Percentiles rank a stretch among this genome's conserved stretches.
These are phyloP conservation scores for Aplysia californica DNA, from an alignment of 1,140 invertebrate species.

Conservation along the genomic window DNA sequence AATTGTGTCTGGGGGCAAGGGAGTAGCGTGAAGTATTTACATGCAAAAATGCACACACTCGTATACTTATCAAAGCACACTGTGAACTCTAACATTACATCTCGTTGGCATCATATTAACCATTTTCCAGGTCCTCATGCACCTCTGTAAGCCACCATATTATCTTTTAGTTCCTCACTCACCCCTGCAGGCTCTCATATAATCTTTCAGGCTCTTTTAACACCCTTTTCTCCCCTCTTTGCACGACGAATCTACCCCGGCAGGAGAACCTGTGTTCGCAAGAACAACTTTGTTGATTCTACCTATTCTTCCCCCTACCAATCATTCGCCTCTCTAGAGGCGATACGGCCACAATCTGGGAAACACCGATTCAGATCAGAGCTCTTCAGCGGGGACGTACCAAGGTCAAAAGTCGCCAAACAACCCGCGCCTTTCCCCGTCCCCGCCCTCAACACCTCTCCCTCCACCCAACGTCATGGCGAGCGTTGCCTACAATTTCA, in stretches of 20 bases:
- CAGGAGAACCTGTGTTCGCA: background rate
- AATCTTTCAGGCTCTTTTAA: too few species aligned
- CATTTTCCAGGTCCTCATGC: too few species aligned
- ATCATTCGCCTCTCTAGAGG: background rate
- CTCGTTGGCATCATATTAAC: too few species aligned
- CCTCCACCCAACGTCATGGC: constrained; percentile 26
- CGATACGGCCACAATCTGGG: background rate
- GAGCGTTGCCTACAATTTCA: constrained; percentile 45
- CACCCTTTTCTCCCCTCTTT: background rate
- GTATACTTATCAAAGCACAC: too few species aligned
- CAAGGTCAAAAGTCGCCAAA: too few species aligned
- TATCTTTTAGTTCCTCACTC: too few species aligned
- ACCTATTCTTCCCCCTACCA: background rate
- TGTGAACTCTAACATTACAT: too few species aligned
- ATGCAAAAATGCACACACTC: too few species aligned
- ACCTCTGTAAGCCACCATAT: too few species aligned
- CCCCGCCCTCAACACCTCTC: background rate
- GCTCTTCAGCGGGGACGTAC: background rate
- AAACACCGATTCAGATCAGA: background rate
- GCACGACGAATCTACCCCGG: background rate
- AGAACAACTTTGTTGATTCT: background rate
- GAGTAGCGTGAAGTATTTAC: too few species aligned
- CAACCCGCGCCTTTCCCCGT: background rate
- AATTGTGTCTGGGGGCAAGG: too few species aligned
- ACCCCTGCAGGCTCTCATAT: too few species aligned